Evolutionary conservation across 2,113 vertebrate genomes (phyloP).

Genomic region (Fulica atra): DNA sequence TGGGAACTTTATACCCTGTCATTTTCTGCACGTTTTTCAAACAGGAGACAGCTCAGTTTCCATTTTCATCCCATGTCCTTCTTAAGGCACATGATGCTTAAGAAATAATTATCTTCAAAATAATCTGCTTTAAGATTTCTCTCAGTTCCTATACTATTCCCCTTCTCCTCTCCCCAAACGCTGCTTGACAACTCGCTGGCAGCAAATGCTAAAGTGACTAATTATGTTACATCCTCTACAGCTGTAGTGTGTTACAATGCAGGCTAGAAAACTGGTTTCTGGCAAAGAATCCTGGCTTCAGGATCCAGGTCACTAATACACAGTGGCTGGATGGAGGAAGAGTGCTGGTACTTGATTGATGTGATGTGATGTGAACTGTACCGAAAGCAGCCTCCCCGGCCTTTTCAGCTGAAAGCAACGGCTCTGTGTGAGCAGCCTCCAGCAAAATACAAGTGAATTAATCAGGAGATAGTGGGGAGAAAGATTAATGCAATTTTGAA

Average conservation of each 20-base stretch:
- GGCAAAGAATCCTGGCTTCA: background rate
- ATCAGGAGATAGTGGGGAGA: background rate
- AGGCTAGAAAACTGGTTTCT: conserved; percentile 2
- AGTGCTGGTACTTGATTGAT: background rate
- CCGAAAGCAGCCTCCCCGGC: background rate
- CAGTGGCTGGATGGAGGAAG: background rate
- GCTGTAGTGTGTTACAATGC: background rate
- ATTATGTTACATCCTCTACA: background rate
- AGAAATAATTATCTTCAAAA: background rate
- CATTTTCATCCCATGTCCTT: background rate
- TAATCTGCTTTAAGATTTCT: background rate
- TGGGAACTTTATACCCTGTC: background rate
- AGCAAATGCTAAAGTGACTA: conserved; percentile 32
- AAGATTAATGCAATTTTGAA: background rate
- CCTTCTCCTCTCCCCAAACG: background rate
- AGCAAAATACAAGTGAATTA: conserved; percentile 9
- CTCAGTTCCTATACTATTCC: background rate
- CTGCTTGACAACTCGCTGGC: conserved; percentile 1
- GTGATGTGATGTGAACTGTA: background rate
- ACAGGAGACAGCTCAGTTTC: background rate
- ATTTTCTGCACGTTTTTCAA: background rate
- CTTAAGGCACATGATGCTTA: background rate
- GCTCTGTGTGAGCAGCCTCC: background rate
- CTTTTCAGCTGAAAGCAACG: background rate
- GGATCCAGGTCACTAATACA: background rate